These are phyloP conservation scores for Mormyrops boulengeri DNA, from an alignment of 2,797 vertebrate genomes.

Conservation along the genomic window DNA sequence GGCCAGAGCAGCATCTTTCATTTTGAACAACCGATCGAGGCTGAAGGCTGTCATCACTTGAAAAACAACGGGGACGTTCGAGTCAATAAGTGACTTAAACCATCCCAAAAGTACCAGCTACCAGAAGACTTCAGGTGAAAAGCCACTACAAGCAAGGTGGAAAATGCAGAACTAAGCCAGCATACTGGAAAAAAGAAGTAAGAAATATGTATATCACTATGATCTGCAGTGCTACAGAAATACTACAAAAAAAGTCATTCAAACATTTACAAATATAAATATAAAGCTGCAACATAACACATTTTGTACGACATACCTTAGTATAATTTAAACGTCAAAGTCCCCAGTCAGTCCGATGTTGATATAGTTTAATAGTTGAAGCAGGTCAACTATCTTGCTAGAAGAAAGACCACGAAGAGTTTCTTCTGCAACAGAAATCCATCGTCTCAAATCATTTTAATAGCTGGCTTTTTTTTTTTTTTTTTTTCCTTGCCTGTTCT, in stretches of 20 bases:
- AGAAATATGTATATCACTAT: not conserved
- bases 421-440: conserved; percentile 38
- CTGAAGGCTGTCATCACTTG: not conserved
- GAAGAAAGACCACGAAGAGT: not conserved
- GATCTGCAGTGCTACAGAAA: not conserved
- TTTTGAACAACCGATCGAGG: not conserved
- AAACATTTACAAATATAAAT: not conserved
- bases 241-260: not conserved
- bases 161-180: not conserved
- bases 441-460: conserved; percentile 44
- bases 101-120: not conserved
- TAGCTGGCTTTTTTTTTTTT: conserved; percentile 17
- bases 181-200: not conserved
- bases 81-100: not conserved
- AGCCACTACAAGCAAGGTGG: not conserved
- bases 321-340: not conserved
- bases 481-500: conserved; percentile 21
- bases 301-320: conserved; percentile 1
- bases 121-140: not conserved
- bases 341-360: not conserved
- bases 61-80: not conserved
- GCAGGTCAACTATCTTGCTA: conserved; percentile 3
- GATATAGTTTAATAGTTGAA: conserved; percentile 3
- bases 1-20: not conserved
- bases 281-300: not conserved